Evolutionary conservation across 2,797 vertebrate species (phyloP).

Genomic region (Malurus leucopterus): DNA sequence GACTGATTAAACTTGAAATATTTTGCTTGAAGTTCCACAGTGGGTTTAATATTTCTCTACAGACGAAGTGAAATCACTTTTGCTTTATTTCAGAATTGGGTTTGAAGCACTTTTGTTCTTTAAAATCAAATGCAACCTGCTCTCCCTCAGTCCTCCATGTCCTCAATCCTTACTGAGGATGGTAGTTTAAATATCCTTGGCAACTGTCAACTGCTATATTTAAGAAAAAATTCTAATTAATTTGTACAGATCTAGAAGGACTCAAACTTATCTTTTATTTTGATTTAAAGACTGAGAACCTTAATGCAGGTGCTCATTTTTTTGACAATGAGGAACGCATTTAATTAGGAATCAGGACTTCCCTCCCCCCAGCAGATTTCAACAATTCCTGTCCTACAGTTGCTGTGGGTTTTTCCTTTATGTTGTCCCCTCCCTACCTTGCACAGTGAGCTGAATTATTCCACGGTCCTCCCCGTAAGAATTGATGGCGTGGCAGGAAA

Average conservation of each 20-base stretch:
- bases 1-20: background rate
- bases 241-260: background rate
- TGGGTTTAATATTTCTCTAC: background rate
- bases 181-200: background rate
- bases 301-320: background rate
- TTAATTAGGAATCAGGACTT: background rate
- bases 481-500: constrained; percentile 98
- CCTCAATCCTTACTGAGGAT: background rate
- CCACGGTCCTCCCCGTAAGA: constrained; percentile 96
- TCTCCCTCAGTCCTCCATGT: background rate
- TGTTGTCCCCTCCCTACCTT: constrained; percentile 79
- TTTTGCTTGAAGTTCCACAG: background rate
- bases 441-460: constrained; percentile 97
- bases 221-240: background rate
- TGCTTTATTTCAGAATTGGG: background rate
- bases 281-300: background rate
- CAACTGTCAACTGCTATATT: background rate
- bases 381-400: background rate
- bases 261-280: background rate
- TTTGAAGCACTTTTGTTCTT: background rate
- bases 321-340: background rate
- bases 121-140: background rate
- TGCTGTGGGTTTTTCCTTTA: background rate
- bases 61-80: background rate
- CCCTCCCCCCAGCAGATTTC: background rate